These are phyloP conservation scores for Baryphthengus martii DNA, from an alignment of 2,113 vertebrate species.

Conservation along the genomic window DNA sequence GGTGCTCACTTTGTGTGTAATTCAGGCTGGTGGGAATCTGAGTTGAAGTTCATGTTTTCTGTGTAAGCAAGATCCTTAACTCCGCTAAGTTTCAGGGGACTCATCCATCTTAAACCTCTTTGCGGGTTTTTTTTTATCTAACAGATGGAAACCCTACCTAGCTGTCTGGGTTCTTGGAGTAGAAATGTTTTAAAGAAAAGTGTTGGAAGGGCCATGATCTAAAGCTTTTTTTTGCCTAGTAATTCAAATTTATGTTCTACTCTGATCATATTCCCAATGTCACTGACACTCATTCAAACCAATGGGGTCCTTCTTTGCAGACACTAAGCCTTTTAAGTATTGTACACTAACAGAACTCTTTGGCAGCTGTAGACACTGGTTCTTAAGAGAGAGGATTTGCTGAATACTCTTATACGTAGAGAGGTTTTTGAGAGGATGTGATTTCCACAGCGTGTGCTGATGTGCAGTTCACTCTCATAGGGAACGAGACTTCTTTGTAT, in stretches of 20 bases:
- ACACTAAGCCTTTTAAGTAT: neutral
- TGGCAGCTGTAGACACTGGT: neutral
- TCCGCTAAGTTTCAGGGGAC: neutral
- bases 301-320: neutral
- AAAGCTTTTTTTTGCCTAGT: neutral
- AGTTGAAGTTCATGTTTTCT: neutral
- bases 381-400: neutral
- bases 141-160: neutral
- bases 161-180: neutral
- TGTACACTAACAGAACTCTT: neutral
- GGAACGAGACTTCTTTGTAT: neutral
- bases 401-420: neutral
- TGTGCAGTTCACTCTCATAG: neutral
- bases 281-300: neutral
- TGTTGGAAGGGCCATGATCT: neutral
- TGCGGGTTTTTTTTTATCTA: neutral
- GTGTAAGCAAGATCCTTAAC: neutral
- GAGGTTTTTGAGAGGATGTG: neutral
- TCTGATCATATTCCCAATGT: neutral
- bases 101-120: neutral
- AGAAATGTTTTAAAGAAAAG: neutral
- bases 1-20: neutral
- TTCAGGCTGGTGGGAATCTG: neutral
- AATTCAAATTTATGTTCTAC: neutral
- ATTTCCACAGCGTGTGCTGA: slow-evolving; percentile 20